Evolutionary conservation across 2,888 invertebrate species (phyloP), one percentile per base, ranked within the genome.

Genomic region (Nephrotoma guestfalica): DNA sequence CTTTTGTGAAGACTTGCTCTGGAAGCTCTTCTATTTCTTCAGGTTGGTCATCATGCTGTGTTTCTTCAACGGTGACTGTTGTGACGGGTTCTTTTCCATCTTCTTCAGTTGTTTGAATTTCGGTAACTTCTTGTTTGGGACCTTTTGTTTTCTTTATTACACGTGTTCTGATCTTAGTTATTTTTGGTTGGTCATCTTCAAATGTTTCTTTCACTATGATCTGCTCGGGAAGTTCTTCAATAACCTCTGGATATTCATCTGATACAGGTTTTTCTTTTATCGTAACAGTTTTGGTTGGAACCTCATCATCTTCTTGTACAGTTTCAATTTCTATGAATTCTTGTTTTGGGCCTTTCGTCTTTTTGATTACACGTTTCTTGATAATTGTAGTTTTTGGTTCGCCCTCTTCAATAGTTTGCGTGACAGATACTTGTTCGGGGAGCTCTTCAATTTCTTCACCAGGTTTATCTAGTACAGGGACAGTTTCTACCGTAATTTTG

Each of bases 311-410:
- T 89, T 92, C 91, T 88, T 92, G 89, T 87, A 92, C 88, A 87
- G 89, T 89, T 87, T 91, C 89, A 45, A 92, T 91, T 88, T 91
- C 91, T 2, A 91, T 91, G 0, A 91, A 90, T 89, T 92, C 90
- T 89, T 91, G 90, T 87, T 92, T 90, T 1, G 89, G 88, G 0
- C 91, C 92, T 85, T 90, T 89, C 1, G 91, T 89, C 88, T 92
- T 92, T 88, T 92, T 92, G 15, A 93, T 92, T 0, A 91, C 89
- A 87, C 91, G 91, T 13, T 92, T 92, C 87, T 90, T 92, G 4
- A 91, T 90, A 43, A 91, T 90, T 5, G 90, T 91, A 51, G 90
- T 90, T 0, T 89, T 90, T 6, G 89, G 91, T 87, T 88, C 88
- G 87, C 92, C 90, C 89, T 92, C 89, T 88, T 92, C 87, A 87